Evolutionary conservation across 30 jellyfish, hydroid and myxozoan genomes (phyloP).

Genomic region (Aurelia aurita complex sp. Pacific): DNA sequence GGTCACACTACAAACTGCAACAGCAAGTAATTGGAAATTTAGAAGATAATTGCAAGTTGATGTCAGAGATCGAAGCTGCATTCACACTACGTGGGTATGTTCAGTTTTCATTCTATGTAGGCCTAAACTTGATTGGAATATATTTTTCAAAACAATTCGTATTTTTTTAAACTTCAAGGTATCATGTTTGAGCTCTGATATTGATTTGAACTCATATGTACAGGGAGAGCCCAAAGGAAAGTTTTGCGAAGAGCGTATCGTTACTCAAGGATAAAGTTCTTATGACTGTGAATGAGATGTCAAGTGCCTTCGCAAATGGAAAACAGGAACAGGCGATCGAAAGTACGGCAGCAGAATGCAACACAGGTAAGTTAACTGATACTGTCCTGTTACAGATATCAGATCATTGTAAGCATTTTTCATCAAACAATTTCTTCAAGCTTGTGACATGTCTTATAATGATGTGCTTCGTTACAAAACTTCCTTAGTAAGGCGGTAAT

Average conservation of each 20-base stretch:
- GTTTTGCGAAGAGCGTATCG: constrained; percentile 14
- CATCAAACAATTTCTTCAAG: no score
- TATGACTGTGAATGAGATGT: no score
- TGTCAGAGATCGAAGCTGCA: neutral
- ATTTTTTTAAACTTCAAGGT: neutral
- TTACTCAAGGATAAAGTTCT: neutral
- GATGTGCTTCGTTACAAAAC: no score
- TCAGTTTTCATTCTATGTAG: no score
- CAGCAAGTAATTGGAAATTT: neutral
- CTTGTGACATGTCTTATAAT: no score
- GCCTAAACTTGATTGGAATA: neutral
- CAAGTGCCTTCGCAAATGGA: no score
- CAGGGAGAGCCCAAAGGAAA: constrained; percentile 15
- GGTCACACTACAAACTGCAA: neutral
- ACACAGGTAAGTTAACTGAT: no score
- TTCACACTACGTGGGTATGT: constrained; percentile 14
- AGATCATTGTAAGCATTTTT: no score
- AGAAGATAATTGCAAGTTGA: neutral
- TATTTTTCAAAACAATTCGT: neutral
- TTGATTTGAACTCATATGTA: neutral
- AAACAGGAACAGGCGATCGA: no score
- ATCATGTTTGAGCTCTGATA: neutral
- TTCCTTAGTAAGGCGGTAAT: no score
- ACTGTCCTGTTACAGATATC: no score
- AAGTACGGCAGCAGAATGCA: no score